phyloP scores from a whole-genome alignment of 2,113 vertebrate genomes.

The Oenanthe oenanthe region DNA sequence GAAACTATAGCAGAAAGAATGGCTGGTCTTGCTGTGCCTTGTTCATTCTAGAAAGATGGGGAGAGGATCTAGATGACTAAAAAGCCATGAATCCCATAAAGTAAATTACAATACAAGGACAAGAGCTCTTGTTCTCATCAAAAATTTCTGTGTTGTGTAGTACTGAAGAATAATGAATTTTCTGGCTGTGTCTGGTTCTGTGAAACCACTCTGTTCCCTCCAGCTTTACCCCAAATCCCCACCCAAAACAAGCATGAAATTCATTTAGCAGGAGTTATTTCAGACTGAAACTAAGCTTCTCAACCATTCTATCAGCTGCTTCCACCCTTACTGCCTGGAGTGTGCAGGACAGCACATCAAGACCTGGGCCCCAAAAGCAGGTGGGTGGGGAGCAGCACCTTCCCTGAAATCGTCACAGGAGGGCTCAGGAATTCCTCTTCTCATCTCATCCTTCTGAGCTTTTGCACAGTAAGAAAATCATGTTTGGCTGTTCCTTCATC shows the following conservation, averaged over 20 bases:
- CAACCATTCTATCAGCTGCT: not conserved
- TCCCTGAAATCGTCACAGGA: not conserved
- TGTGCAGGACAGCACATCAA: not conserved
- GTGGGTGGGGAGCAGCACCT: not conserved
- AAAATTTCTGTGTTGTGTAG: not conserved
- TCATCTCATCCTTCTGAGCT: not conserved
- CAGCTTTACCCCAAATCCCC: not conserved
- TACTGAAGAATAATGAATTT: not conserved
- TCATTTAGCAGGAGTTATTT: not conserved
- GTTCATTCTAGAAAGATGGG: not conserved
- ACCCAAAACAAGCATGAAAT: not conserved
- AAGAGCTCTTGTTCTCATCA: not conserved
- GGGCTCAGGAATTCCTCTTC: accelerated
- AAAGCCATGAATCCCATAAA: not conserved
- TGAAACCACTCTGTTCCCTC: not conserved
- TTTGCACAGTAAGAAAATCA: not conserved
- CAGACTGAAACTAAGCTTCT: not conserved
- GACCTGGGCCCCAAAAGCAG: not conserved
- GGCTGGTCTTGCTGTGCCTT: not conserved
- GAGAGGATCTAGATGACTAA: not conserved
- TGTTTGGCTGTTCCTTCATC: not conserved
- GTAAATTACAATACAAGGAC: not conserved
- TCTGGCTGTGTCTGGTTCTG: not conserved
- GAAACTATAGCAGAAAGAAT: not conserved
- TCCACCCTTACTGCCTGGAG: not conserved